Percentiles rank a stretch among this genome's conserved stretches.
These are phyloP conservation scores for Oreotragus oreotragus DNA, from an alignment of 2,113 vertebrate species.

Conservation along the genomic window DNA sequence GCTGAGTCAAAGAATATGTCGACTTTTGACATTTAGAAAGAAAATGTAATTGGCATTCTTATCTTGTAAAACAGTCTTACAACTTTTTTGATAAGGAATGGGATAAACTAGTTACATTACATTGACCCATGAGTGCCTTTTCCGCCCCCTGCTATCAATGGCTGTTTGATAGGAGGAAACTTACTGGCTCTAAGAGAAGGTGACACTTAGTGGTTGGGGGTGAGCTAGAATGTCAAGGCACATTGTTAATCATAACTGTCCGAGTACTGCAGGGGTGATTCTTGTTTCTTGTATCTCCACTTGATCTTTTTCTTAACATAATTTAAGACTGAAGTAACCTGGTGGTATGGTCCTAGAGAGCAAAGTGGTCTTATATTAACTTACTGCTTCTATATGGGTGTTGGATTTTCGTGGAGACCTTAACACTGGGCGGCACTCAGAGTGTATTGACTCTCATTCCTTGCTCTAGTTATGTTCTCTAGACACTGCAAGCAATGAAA, in stretches of 20 bases:
- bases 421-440: not conserved
- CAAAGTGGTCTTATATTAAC: not conserved
- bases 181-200: not conserved
- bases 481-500: not conserved
- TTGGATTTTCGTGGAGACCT: not conserved
- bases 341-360: not conserved
- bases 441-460: not conserved
- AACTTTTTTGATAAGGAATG: not conserved
- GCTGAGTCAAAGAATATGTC: not conserved
- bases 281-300: not conserved
- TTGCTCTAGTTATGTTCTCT: not conserved
- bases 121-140: not conserved
- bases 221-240: not conserved
- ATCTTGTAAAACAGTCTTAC: not conserved
- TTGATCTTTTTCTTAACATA: not conserved
- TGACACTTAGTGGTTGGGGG: too few species aligned
- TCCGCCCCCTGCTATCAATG: not conserved
- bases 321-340: not conserved
- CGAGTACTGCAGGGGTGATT: not conserved
- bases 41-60: constrained; percentile 8
- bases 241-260: not conserved
- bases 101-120: not conserved
- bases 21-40: not conserved
- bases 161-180: not conserved
- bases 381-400: not conserved